A percentile compares a stretch with the other conserved stretches of the same genome.
Evolutionary conservation across 2,888 invertebrate genomes (phyloP).

Genomic region (Parnassius mnemosyne): DNA sequence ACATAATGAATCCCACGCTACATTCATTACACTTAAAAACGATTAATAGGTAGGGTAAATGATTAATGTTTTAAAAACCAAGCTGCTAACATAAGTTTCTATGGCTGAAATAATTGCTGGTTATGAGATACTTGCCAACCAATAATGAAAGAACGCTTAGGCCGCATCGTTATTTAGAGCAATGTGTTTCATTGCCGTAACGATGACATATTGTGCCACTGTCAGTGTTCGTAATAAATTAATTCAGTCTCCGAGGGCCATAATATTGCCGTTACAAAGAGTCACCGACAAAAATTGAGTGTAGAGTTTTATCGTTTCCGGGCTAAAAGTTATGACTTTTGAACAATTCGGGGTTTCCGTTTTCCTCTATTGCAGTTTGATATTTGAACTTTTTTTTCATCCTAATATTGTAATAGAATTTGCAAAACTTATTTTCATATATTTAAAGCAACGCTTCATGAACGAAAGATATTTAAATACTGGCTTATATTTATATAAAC

Average conservation of each 20-base stretch:
- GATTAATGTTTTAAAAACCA: too few relatives aligned
- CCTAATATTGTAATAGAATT: too few relatives aligned
- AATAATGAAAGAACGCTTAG: background rate
- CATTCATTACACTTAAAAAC: too few relatives aligned
- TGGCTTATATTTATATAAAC: too few relatives aligned
- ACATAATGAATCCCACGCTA: too few relatives aligned
- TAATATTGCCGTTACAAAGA: constrained; percentile 44
- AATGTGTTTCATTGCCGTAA: constrained; percentile 35
- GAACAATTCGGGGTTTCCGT: constrained; percentile 25
- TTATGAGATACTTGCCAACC: background rate
- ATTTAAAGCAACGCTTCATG: too few relatives aligned
- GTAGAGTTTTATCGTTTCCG: constrained; percentile 57
- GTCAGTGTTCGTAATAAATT: constrained; percentile 54
- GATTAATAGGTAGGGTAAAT: too few relatives aligned
- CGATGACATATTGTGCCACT: constrained; percentile 45
- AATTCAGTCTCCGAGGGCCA: constrained; percentile 43
- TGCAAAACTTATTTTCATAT: too few relatives aligned
- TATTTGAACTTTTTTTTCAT: background rate
- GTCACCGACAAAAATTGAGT: constrained; percentile 51
- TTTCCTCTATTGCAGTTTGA: constrained; percentile 4
- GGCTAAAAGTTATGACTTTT: constrained; percentile 28
- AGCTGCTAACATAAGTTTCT: too few relatives aligned
- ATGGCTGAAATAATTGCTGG: background rate
- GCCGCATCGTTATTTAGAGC: constrained; percentile 12
- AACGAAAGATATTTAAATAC: too few relatives aligned